phyloP scores from a whole-genome alignment of 1,140 invertebrate genomes.

The Theocolax elegans region DNA sequence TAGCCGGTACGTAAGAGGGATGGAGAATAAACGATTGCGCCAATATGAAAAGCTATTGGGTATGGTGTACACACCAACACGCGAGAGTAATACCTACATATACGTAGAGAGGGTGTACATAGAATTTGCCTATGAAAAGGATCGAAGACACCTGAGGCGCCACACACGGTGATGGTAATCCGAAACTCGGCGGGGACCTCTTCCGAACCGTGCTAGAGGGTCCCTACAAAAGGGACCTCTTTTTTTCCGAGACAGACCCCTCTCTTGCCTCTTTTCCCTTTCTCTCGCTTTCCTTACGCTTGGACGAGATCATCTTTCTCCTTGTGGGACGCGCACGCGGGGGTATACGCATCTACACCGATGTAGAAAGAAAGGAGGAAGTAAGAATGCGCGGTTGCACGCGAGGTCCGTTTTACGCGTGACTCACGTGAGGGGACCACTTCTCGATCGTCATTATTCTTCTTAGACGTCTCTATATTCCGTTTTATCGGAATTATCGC shows the following conservation, averaged over 20 bases:
- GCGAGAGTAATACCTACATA: too few species aligned
- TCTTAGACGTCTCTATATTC: too few species aligned
- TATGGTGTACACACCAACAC: too few species aligned
- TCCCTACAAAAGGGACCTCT: not conserved
- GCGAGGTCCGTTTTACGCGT: too few species aligned
- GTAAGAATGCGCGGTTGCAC: not conserved
- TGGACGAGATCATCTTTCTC: slow-evolving; percentile 33
- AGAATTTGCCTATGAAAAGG: slow-evolving; percentile 59
- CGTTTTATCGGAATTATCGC: too few species aligned
- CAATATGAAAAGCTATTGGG: slow-evolving; percentile 1
- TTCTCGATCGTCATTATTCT: too few species aligned
- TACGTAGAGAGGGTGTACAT: not conserved
- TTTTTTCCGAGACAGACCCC: not conserved
- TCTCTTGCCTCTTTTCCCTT: not conserved
- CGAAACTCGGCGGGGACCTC: slow-evolving; percentile 51
- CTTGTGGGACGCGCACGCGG: not conserved
- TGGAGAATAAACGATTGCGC: not conserved
- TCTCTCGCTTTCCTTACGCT: not conserved
- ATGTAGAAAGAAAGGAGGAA: too few species aligned
- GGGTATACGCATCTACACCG: not conserved
- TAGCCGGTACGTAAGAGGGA: too few species aligned
- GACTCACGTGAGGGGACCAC: too few species aligned
- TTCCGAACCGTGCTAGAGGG: not conserved
- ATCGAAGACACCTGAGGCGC: slow-evolving; percentile 63
- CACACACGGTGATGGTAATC: slow-evolving; percentile 65